Evolutionary conservation across 2,888 invertebrate genomes (phyloP).

Genomic region (Drosophila putrida): DNA sequence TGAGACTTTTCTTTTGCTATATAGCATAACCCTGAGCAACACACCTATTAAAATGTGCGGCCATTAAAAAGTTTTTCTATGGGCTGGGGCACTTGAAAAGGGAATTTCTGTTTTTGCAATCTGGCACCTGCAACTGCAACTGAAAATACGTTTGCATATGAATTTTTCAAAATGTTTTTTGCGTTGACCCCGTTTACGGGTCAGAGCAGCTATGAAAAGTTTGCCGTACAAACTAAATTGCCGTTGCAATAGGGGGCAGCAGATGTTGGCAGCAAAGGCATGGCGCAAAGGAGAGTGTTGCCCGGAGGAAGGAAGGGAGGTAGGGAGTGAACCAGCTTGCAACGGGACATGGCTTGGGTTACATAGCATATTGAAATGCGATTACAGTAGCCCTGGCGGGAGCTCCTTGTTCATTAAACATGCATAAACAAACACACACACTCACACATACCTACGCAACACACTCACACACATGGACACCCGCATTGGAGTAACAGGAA

Average conservation of each 20-base stretch:
- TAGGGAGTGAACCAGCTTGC: constrained; percentile 36
- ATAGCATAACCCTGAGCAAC: constrained; percentile 51
- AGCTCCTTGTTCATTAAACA: constrained; percentile 75
- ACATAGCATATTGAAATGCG: constrained; percentile 76
- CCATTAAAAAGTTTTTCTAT: constrained; percentile 75
- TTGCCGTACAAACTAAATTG: constrained; percentile 75
- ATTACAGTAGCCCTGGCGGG: constrained; percentile 69
- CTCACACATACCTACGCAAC: constrained; percentile 11
- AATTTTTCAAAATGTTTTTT: constrained; percentile 78
- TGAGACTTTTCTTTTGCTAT: not conserved
- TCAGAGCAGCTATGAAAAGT: constrained; percentile 75
- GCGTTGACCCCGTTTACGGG: constrained; percentile 77
- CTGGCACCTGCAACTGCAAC: constrained; percentile 73
- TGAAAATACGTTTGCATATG: constrained; percentile 78
- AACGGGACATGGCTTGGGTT: constrained; percentile 52
- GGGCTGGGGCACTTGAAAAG: constrained; percentile 49
- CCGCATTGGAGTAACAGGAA: constrained; percentile 15
- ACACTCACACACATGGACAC: constrained; percentile 17
- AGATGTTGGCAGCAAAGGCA: constrained; percentile 16
- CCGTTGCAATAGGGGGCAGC: constrained; percentile 52
- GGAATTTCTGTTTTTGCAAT: constrained; percentile 59
- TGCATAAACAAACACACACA: constrained; percentile 68
- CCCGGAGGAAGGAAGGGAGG: not conserved
- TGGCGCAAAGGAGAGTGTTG: not conserved
- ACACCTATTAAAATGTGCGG: constrained; percentile 72